Evolutionary conservation across 2,113 vertebrate species (phyloP).

Genomic region (Actenoides hombroni): DNA sequence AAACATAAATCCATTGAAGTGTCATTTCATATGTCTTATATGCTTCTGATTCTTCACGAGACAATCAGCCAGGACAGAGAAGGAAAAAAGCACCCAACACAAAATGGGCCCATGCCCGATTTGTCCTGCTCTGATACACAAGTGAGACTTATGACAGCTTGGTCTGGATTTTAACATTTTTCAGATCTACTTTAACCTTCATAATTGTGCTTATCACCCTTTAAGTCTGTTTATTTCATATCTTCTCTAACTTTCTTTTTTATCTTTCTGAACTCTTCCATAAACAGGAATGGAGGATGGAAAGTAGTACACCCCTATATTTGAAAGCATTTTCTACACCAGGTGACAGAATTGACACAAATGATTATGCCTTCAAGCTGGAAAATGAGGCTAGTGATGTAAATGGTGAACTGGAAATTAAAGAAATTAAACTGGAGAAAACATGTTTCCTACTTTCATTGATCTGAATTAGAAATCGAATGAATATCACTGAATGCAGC

Average conservation of each 20-base stretch:
- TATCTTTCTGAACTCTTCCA: neutral
- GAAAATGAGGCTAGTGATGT: neutral
- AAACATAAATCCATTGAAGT: neutral
- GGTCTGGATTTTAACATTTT: neutral
- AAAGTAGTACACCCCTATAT: neutral
- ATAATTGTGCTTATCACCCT: neutral
- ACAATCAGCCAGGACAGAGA: neutral
- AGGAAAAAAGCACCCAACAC: neutral
- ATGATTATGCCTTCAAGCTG: neutral
- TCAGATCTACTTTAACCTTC: neutral
- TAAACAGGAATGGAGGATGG: neutral
- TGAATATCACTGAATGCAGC: neutral
- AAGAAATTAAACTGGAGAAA: neutral
- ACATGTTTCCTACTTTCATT: neutral
- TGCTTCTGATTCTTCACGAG: neutral
- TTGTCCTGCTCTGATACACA: neutral
- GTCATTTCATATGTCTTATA: neutral
- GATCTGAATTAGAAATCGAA: neutral
- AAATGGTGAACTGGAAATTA: neutral
- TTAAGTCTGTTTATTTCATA: neutral
- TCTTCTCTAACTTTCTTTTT: neutral
- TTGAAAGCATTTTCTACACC: neutral
- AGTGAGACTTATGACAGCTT: neutral
- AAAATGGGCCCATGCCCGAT: neutral
- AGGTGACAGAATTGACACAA: neutral